Percentiles rank a stretch among this genome's conserved stretches.
These are phyloP conservation scores for Perizoma flavofasciatum DNA, from an alignment of 2,888 invertebrate species.

Conservation along the genomic window DNA sequence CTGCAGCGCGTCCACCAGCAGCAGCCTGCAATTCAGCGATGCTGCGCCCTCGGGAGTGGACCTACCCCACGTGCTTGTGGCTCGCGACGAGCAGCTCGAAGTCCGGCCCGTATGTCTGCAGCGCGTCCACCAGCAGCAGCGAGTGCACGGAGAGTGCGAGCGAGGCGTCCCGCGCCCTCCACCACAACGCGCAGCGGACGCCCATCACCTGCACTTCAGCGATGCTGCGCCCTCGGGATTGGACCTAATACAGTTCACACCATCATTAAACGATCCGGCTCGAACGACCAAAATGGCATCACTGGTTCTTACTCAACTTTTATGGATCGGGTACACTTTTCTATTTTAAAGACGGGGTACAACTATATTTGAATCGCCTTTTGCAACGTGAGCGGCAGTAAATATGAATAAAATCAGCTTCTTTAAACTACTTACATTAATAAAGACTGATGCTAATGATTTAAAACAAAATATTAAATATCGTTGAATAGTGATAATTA, in stretches of 20 bases:
- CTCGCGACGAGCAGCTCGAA: slow-evolving; percentile 97
- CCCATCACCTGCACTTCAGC: slow-evolving; percentile 97
- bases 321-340: too few relatives aligned
- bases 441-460: too few relatives aligned
- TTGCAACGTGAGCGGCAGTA: too few relatives aligned
- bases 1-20: slow-evolving; percentile 98
- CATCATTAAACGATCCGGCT: too few relatives aligned
- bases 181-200: slow-evolving; percentile 90
- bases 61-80: slow-evolving; percentile 95
- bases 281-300: too few relatives aligned
- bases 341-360: too few relatives aligned
- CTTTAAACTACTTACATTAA: too few relatives aligned
- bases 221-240: slow-evolving; percentile 93
- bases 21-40: slow-evolving; percentile 91
- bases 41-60: background rate
- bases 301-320: too few relatives aligned
- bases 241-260: slow-evolving; percentile 77
- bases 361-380: too few relatives aligned
- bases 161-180: slow-evolving; percentile 89
- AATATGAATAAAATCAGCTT: too few relatives aligned
- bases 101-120: slow-evolving; percentile 97
- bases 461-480: too few relatives aligned
- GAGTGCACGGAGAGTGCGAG: slow-evolving; percentile 95
- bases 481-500: too few relatives aligned
- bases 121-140: slow-evolving; percentile 95